These are phyloP conservation scores for Thalassoma bifasciatum DNA, from an alignment of 2,113 vertebrate genomes.

Conservation along the genomic window DNA sequence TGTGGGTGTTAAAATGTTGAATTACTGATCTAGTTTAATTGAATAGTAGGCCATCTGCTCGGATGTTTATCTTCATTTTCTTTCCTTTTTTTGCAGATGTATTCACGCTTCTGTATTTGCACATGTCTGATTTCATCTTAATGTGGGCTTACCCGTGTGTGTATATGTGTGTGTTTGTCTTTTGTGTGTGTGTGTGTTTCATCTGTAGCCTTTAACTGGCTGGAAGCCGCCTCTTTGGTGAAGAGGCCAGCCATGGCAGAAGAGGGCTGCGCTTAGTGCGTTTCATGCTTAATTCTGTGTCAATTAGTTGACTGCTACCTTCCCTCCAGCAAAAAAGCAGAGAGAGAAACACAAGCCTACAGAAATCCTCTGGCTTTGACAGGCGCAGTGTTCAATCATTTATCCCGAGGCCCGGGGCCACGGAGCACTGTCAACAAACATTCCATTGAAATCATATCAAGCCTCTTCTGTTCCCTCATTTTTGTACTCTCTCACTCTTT, in stretches of 20 bases:
- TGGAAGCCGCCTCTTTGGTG: slow-evolving; percentile 67
- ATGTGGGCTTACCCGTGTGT: slow-evolving; percentile 18
- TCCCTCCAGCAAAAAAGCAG: slow-evolving; percentile 93
- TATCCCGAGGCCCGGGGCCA: slow-evolving; percentile 91
- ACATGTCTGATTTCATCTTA: slow-evolving; percentile 62
- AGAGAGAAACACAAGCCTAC: slow-evolving; percentile 91
- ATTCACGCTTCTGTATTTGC: slow-evolving; percentile 57
- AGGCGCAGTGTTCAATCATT: slow-evolving; percentile 96
- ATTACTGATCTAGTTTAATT: slow-evolving; percentile 66
- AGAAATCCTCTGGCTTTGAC: slow-evolving; percentile 94
- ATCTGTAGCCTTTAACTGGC: slow-evolving; percentile 63
- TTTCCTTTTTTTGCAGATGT: slow-evolving; percentile 29
- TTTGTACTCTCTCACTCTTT: slow-evolving; percentile 68
- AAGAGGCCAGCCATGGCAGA: slow-evolving; percentile 81
- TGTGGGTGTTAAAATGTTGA: slow-evolving; percentile 69
- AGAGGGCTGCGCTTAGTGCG: slow-evolving; percentile 90
- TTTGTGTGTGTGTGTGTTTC: slow-evolving; percentile 31
- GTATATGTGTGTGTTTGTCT: slow-evolving; percentile 24
- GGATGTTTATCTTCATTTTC: slow-evolving; percentile 67
- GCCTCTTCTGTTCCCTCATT: slow-evolving; percentile 87
- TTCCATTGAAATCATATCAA: slow-evolving; percentile 94
- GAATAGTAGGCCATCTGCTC: slow-evolving; percentile 69
- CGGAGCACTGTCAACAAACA: slow-evolving; percentile 95
- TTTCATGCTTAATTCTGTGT: slow-evolving; percentile 99
- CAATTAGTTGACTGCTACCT: slow-evolving; percentile 99